These are phyloP conservation scores for Parauchenoglanis ngamensis DNA, from an alignment of 2,797 vertebrate species.

Conservation along the genomic window DNA sequence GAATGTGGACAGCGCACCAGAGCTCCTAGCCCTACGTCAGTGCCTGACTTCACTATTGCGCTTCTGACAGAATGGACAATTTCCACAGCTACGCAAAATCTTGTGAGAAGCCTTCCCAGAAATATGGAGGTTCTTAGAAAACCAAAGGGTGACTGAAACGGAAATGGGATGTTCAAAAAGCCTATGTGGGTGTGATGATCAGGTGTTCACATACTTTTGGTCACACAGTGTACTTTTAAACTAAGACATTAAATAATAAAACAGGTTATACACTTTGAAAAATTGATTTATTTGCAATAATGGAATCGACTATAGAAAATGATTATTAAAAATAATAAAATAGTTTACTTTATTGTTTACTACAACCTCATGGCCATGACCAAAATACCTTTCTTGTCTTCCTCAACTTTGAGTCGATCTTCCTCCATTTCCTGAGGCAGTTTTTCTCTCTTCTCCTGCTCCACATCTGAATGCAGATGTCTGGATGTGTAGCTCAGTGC, in stretches of 20 bases:
- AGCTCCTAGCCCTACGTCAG: background rate
- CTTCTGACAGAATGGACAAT: background rate
- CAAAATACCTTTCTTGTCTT: conserved; percentile 85
- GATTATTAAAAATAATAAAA: background rate
- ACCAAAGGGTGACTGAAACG: background rate
- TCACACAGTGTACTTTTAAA: background rate
- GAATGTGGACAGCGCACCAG: background rate
- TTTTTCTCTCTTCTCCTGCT: conserved; percentile 98
- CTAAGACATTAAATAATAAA: background rate
- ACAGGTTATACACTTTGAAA: background rate
- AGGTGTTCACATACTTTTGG: background rate
- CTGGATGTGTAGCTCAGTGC: conserved; percentile 93
- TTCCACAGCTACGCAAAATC: background rate
- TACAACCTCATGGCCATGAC: background rate
- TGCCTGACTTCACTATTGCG: background rate
- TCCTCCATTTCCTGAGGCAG: conserved; percentile 95
- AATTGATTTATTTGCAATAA: background rate
- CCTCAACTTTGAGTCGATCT: conserved; percentile 89
- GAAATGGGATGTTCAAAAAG: background rate
- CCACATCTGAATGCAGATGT: conserved; percentile 91
- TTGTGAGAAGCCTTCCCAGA: background rate
- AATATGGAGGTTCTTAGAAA: background rate
- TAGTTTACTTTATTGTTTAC: background rate
- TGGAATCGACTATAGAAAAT: background rate
- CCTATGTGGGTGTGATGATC: background rate